Base-by-base conservation (phyloP, 2,888 invertebrate genomes). In the Boloria euphrosyne region DNA sequence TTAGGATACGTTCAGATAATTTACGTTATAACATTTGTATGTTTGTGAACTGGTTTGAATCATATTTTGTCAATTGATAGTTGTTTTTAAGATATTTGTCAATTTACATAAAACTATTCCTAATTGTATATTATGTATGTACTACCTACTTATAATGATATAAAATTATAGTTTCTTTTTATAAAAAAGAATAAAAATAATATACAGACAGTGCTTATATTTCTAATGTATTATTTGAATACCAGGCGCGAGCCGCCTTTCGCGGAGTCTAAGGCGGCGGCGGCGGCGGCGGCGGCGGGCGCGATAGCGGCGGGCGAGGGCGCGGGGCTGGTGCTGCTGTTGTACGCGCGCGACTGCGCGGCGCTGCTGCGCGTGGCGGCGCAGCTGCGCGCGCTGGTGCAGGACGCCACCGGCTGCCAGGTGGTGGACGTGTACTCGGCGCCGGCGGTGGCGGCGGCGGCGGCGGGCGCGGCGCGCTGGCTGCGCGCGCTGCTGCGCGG, bases 331-430 rank as follows among this genome's bases (percentile, higher is more conserved):
- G 61, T 62, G 52, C 71, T 93, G 73, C 76, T 93, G 74, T 77
- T 93, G 78, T 92, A 93, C 82, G 90, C 93, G 64, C 80, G 91
- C 16, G 93, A 93, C 79, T 84, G 88, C 58, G 76, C 78, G 50
- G 74, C 63, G 13, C 84, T 85, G 13, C 80, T 81, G 79, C 75
- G 75, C 6, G 79, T 81, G 14, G 77, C 84, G 51, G 72, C 59
- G 1, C 76, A 78, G 44, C 81, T 93, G 38, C 72, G 58, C 47
- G 54, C 3, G 61, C 54, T 88, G 65, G 73, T 92, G 71, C 7
- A 16, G 53, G 31, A 7, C 31, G 22, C 3, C 22, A 1, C 22
- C 22, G 22, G 22, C 22, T 22, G 22, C 22, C 22, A 87, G 85
- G 86, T 89, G 76, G 73, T 77, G 72, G 88, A 89, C 78, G 44